Evolutionary conservation across 2,113 vertebrate species (phyloP).

Genomic region (Equus quagga): DNA sequence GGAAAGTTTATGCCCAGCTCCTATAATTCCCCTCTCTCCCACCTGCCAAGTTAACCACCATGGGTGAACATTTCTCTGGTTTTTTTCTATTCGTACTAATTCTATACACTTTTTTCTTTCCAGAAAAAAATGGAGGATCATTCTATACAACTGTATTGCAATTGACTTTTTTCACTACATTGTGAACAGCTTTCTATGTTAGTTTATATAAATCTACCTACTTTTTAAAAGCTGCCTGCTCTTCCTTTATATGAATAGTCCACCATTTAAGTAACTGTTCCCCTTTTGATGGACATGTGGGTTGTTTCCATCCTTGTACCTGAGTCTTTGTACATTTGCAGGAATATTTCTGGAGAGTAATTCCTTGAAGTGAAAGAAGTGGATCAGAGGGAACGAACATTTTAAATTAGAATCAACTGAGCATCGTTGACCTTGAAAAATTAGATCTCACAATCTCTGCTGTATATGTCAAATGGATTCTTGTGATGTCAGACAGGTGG

Average conservation of each 20-base stretch:
- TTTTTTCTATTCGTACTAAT: neutral
- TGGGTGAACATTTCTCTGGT: neutral
- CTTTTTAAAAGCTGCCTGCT: neutral
- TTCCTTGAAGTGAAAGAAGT: neutral
- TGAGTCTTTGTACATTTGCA: neutral
- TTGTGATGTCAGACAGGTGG: neutral
- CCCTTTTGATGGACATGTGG: neutral
- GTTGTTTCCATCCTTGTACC: neutral
- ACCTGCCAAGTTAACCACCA: neutral
- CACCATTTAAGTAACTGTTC: neutral
- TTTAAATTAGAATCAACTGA: neutral
- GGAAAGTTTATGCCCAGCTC: neutral
- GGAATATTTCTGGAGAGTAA: neutral
- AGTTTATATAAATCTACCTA: neutral
- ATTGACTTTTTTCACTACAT: neutral
- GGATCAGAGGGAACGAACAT: neutral
- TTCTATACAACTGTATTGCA: neutral
- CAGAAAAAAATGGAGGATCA: neutral
- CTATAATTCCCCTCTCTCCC: neutral
- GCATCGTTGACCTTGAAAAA: constrained; percentile 12
- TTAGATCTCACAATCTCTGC: neutral
- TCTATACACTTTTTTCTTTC: neutral
- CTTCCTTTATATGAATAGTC: neutral
- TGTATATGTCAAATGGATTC: neutral
- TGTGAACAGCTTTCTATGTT: neutral